phyloP scores from a whole-genome alignment of 2,113 vertebrate species.

The Camelus dromedarius region DNA sequence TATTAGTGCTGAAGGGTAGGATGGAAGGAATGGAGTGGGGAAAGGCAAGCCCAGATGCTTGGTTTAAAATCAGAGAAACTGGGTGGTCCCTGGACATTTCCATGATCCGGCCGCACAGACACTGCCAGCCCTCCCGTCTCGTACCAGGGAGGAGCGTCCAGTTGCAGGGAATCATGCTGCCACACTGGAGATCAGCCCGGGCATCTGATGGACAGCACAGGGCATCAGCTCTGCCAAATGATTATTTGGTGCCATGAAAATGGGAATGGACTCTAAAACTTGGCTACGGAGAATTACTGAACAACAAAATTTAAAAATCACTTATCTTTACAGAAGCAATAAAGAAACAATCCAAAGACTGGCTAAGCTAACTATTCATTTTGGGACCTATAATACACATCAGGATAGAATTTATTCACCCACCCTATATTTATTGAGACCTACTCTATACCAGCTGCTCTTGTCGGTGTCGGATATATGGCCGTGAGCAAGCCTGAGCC shows the following conservation, averaged over 20 bases:
- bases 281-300: background rate
- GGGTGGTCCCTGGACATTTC: background rate
- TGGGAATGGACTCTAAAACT: background rate
- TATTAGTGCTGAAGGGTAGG: constrained; percentile 55
- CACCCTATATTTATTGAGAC: background rate
- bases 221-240: background rate
- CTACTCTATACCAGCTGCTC: background rate
- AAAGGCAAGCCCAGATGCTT: constrained; percentile 54
- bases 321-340: background rate
- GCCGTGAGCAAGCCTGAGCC: background rate
- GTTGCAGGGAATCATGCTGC: accelerated
- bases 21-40: background rate
- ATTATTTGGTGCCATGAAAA: background rate
- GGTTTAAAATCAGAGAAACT: constrained; percentile 40
- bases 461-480: background rate
- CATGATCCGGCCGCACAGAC: background rate
- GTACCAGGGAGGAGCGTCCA: background rate
- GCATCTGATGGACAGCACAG: background rate
- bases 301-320: background rate
- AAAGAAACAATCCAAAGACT: background rate
- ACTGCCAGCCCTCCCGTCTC: accelerated
- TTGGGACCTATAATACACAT: background rate
- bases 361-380: background rate
- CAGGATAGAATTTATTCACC: background rate
- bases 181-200: background rate